These are phyloP conservation scores for Callyntrura sp. DNA, from an alignment of 2,888 invertebrate species.

Conservation along the genomic window DNA sequence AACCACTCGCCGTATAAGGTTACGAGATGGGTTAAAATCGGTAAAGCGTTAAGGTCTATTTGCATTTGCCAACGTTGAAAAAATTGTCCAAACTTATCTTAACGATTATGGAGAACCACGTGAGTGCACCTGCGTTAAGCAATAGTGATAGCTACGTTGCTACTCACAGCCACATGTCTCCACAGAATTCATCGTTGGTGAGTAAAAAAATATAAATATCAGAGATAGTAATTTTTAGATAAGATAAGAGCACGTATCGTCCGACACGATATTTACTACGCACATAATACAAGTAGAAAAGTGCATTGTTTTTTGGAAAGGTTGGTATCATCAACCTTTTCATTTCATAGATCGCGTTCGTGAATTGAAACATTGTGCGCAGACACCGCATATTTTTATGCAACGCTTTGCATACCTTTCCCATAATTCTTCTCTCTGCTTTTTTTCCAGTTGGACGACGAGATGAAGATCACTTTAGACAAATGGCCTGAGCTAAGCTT, in stretches of 20 bases:
- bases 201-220: constrained; percentile 18
- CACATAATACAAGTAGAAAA: constrained; percentile 5
- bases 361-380: background rate
- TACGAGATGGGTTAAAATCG: too few relatives aligned
- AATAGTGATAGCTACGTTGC: constrained; percentile 20
- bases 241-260: background rate
- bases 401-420: background rate
- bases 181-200: constrained; percentile 5
- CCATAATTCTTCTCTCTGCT: background rate
- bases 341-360: background rate
- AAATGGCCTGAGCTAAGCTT: constrained; percentile 67
- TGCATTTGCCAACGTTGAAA: too few relatives aligned
- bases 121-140: background rate
- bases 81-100: background rate
- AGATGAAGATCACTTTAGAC: constrained; percentile 66
- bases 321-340: background rate
- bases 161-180: constrained; percentile 3
- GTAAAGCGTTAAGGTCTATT: too few relatives aligned
- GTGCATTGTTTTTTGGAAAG: constrained; percentile 15
- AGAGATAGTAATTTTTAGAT: constrained; percentile 1
- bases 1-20: too few relatives aligned
- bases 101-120: constrained; percentile 4
- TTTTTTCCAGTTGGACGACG: constrained; percentile 45
- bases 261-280: background rate
- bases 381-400: background rate